A percentile compares a stretch with the other conserved stretches of the same genome.
Evolutionary conservation across 1,140 invertebrate species (phyloP).

Genomic region (Helicoverpa zea): DNA sequence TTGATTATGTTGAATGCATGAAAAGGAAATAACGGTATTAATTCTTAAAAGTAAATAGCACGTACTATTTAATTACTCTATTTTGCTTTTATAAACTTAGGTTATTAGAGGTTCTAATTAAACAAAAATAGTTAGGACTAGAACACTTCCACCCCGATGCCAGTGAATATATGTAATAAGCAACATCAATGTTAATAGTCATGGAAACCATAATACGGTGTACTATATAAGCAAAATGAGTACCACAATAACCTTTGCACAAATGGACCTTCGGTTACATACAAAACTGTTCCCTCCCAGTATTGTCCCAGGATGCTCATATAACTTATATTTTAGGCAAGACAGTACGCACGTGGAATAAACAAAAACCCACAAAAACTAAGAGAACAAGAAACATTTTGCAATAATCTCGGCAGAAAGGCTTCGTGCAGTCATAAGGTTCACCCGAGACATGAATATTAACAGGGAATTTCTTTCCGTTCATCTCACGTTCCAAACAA

Average conservation of each 20-base stretch:
- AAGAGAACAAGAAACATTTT: slow-evolving; percentile 32
- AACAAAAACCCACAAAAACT: slow-evolving; percentile 38
- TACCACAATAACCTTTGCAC: neutral
- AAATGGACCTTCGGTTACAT: neutral
- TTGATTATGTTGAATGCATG: neutral
- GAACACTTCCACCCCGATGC: neutral
- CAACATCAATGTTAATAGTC: too few relatives aligned
- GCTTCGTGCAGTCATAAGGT: slow-evolving; percentile 57
- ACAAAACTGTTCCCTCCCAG: neutral
- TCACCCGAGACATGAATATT: slow-evolving; percentile 65
- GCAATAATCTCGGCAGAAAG: slow-evolving; percentile 48
- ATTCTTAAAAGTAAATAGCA: neutral
- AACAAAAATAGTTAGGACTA: neutral
- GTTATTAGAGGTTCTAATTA: neutral
- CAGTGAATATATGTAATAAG: too few relatives aligned
- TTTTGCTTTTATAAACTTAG: too few relatives aligned
- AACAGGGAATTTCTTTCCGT: slow-evolving; percentile 55
- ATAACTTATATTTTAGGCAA: slow-evolving; percentile 44
- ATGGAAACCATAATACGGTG: neutral
- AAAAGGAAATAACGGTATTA: neutral
- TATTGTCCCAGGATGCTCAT: slow-evolving; percentile 22
- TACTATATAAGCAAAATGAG: neutral
- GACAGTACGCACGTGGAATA: slow-evolving; percentile 46
- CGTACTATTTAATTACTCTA: neutral
- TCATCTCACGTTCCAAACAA: slow-evolving; percentile 63